Percentiles rank a stretch among this genome's conserved stretches.
These are phyloP conservation scores for Rhorus exstirpatorius DNA, from an alignment of 2,888 invertebrate genomes.

Conservation along the genomic window DNA sequence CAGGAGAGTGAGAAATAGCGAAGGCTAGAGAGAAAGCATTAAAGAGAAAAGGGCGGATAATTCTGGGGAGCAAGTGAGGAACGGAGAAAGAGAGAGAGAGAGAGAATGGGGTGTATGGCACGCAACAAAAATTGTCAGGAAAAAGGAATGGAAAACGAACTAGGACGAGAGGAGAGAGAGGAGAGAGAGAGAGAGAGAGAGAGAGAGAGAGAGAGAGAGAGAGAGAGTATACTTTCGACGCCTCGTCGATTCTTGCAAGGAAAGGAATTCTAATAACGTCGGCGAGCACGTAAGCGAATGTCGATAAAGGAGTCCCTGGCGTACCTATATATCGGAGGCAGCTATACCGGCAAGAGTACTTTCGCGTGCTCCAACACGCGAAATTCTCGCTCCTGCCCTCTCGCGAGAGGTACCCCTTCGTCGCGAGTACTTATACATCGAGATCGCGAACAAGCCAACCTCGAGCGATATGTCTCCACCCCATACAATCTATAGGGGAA, in stretches of 20 bases:
- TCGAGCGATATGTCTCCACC: constrained; percentile 16
- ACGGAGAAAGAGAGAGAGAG: constrained; percentile 61
- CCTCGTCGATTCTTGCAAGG: constrained; percentile 70
- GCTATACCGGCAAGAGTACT: constrained; percentile 41
- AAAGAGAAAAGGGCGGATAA: constrained; percentile 43
- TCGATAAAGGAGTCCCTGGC: constrained; percentile 70
- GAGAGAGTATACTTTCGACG: constrained; percentile 55
- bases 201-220: constrained; percentile 26
- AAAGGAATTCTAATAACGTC: constrained; percentile 75
- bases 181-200: constrained; percentile 30
- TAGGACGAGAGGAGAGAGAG: constrained; percentile 52
- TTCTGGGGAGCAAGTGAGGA: background rate
- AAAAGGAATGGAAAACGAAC: constrained; percentile 7
- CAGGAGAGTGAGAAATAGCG: constrained; percentile 31
- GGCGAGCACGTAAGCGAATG: constrained; percentile 73
- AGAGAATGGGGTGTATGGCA: constrained; percentile 47
- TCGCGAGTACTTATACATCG: constrained; percentile 44
- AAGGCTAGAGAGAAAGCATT: constrained; percentile 48
- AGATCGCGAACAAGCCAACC: constrained; percentile 45
- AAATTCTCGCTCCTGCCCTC: constrained; percentile 58
- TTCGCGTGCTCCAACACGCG: constrained; percentile 53
- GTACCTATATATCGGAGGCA: constrained; percentile 67
- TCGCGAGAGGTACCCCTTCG: constrained; percentile 20
- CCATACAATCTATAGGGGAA: background rate
- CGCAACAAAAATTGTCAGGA: constrained; percentile 58